Evolutionary conservation across 2,888 invertebrate genomes (phyloP).

Genomic region (Chymomyza fuscimana): DNA sequence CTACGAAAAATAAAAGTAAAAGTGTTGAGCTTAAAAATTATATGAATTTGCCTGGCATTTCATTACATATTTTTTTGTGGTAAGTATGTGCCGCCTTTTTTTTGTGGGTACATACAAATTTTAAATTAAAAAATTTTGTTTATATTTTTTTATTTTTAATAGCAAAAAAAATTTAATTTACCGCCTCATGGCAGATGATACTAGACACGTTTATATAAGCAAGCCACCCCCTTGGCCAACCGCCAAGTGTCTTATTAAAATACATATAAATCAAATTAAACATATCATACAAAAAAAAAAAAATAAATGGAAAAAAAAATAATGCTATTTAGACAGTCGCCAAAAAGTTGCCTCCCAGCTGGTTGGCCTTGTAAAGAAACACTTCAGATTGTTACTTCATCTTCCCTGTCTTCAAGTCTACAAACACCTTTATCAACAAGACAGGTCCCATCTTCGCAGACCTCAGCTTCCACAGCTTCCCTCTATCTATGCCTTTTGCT

Average conservation of each 20-base stretch:
- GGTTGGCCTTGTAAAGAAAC: constrained; percentile 62
- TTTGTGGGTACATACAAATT: background rate
- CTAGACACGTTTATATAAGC: constrained; percentile 21
- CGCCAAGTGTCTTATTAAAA: constrained; percentile 42
- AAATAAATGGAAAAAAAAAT: background rate
- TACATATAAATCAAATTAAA: constrained; percentile 55
- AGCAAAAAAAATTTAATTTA: constrained; percentile 17
- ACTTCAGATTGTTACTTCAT: background rate
- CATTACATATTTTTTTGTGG: constrained; percentile 43
- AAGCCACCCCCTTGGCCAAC: background rate
- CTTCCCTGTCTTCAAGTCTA: background rate
- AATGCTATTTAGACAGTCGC: constrained; percentile 39
- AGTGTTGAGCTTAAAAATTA: constrained; percentile 64
- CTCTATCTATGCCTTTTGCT: background rate
- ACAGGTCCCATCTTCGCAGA: background rate
- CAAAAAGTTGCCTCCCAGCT: constrained; percentile 29
- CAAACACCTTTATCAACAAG: background rate
- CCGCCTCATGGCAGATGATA: constrained; percentile 52
- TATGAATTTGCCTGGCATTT: constrained; percentile 47
- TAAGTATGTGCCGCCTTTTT: constrained; percentile 14
- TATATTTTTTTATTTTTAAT: constrained; percentile 11
- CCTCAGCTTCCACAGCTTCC: background rate
- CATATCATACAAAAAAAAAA: constrained; percentile 29
- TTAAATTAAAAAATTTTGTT: constrained; percentile 44
- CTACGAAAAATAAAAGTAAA: constrained; percentile 53